Evolutionary conservation across 2,797 vertebrate genomes (phyloP).

Genomic region (Vultur gryphus): DNA sequence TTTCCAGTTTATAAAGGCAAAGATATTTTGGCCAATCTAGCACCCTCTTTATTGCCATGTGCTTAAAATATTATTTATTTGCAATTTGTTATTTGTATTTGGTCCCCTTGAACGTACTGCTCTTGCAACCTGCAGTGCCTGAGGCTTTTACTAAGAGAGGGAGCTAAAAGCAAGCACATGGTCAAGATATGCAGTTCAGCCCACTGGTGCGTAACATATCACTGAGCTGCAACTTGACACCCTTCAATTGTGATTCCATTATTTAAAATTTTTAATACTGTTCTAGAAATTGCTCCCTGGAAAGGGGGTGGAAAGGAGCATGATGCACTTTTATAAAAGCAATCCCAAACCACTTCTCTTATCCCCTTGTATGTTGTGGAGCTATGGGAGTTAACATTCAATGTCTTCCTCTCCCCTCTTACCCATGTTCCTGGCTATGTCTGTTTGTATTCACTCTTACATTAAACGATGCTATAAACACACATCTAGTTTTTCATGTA

Average conservation of each 20-base stretch:
- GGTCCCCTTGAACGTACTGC: not conserved
- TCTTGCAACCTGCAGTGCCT: not conserved
- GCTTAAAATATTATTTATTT: not conserved
- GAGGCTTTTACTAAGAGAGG: not conserved
- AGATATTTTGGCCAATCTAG: not conserved
- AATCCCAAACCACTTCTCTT: not conserved
- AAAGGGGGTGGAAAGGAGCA: not conserved
- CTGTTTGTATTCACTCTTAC: not conserved
- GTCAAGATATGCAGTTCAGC: not conserved
- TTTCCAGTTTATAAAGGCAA: not conserved
- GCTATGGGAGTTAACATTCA: not conserved
- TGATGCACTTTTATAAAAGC: not conserved
- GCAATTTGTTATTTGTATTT: not conserved
- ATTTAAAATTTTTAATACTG: not conserved
- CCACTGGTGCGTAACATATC: not conserved
- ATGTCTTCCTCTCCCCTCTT: no score
- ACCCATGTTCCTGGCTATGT: not conserved
- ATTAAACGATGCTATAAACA: not conserved
- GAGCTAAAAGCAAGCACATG: not conserved
- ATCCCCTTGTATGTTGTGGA: not conserved
- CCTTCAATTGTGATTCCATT: not conserved
- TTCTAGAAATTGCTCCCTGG: not conserved
- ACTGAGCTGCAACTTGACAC: not conserved
- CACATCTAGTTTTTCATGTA: not conserved
- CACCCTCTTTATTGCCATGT: not conserved